Percentiles rank a stretch among this genome's conserved stretches.
These are phyloP conservation scores for Tipula vernalis DNA, from an alignment of 2,888 invertebrate species.

Conservation along the genomic window DNA sequence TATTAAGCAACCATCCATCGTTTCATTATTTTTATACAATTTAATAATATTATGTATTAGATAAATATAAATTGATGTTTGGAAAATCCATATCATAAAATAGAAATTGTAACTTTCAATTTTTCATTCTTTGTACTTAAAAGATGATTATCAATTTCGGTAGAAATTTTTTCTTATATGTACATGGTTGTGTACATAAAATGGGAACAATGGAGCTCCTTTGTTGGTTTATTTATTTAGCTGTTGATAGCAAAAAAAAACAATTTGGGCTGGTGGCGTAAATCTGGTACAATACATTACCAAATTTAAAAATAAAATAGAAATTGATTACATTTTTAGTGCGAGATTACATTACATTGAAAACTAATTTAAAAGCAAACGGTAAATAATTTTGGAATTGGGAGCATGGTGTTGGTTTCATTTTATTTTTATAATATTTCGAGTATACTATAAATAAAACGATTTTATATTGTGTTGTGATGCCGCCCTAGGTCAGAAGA, in stretches of 20 bases:
- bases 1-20: not conserved
- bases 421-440: too few species aligned
- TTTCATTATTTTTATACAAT: too few species aligned
- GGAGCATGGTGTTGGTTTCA: not conserved
- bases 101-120: not conserved
- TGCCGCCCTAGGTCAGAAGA: not conserved
- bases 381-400: not conserved
- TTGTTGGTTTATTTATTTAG: not conserved
- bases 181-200: not conserved
- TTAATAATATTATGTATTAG: not conserved
- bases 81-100: not conserved
- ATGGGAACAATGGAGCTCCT: not conserved
- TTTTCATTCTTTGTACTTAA: not conserved
- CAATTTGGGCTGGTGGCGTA: not conserved
- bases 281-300: not conserved
- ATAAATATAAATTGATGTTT: not conserved
- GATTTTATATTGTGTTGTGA: not conserved
- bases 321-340: not conserved
- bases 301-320: not conserved
- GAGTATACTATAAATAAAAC: not conserved
- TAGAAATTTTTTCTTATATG: not conserved
- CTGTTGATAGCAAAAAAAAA: not conserved
- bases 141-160: not conserved
- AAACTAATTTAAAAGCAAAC: not conserved
- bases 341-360: not conserved